Percentiles rank a stretch among this genome's conserved stretches.
phyloP scores from a whole-genome alignment of 2,888 invertebrate species.

The Stenotaenia linearis region DNA sequence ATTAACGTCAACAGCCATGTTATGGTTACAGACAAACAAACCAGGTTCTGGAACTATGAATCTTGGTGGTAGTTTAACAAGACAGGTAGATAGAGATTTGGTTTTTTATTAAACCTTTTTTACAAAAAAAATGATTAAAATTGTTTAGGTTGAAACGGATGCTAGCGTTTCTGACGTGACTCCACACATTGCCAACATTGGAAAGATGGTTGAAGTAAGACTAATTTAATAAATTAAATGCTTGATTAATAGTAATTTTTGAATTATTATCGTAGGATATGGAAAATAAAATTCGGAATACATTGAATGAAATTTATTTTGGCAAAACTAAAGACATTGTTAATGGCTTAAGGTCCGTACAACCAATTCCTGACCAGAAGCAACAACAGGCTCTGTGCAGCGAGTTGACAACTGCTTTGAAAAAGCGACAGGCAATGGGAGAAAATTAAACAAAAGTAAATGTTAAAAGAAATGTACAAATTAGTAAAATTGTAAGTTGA shows the following conservation, averaged over 20 bases:
- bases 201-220: conserved; percentile 87
- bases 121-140: neutral
- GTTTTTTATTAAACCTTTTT: neutral
- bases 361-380: conserved; percentile 74
- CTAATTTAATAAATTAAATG: neutral
- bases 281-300: conserved; percentile 98
- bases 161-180: conserved; percentile 82
- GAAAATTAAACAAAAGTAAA: conserved; percentile 31
- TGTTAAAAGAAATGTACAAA: neutral
- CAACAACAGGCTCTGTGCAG: conserved; percentile 78
- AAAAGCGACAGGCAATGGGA: conserved; percentile 68
- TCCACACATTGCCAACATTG: conserved; percentile 97
- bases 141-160: conserved; percentile 76
- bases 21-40: conserved; percentile 98
- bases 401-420: conserved; percentile 75
- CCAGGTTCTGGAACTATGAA: conserved; percentile 95
- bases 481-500: neutral
- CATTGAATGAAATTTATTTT: conserved; percentile 97
- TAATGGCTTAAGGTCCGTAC: conserved; percentile 78
- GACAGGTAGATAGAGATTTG: conserved; percentile 63
- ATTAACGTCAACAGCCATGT: conserved; percentile 97
- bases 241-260: neutral
- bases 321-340: conserved; percentile 98
- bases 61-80: conserved; percentile 92
- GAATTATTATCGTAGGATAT: conserved; percentile 60